phyloP scores from a whole-genome alignment of 2,797 vertebrate species.

The Acrossocheilus wenchowensis region DNA sequence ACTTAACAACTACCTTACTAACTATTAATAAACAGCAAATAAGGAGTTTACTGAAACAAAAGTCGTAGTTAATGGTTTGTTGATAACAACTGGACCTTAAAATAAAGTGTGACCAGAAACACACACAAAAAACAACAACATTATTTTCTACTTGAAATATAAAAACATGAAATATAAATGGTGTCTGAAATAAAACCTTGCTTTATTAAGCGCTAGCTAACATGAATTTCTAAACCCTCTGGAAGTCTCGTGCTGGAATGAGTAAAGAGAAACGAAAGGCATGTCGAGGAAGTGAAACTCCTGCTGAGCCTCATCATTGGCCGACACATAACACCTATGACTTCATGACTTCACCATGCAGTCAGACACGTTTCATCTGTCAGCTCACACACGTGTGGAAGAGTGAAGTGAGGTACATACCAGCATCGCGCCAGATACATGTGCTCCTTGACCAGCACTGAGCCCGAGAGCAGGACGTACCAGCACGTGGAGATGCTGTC shows the following conservation, averaged over 20 bases:
- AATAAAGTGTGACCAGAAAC: too few species aligned
- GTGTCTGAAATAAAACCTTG: not conserved
- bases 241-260: not conserved
- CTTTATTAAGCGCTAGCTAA: not conserved
- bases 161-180: too few species aligned
- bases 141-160: too few species aligned
- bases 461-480: constrained; percentile 95
- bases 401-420: constrained; percentile 67
- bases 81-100: too few species aligned
- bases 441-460: constrained; percentile 94
- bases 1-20: too few species aligned
- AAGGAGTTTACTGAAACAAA: too few species aligned
- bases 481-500: constrained; percentile 92
- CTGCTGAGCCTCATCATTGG: constrained; percentile 15
- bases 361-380: not conserved
- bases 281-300: constrained; percentile 12
- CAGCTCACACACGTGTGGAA: not conserved
- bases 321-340: not conserved
- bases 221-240: not conserved
- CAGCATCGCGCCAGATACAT: constrained; percentile 91
- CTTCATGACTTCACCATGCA: not conserved
- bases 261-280: not conserved
- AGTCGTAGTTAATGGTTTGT: too few species aligned
- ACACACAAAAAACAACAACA: too few species aligned
- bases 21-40: too few species aligned